Base-by-base conservation (phyloP, 2,888 invertebrate species). In the Macaria liturata region DNA sequence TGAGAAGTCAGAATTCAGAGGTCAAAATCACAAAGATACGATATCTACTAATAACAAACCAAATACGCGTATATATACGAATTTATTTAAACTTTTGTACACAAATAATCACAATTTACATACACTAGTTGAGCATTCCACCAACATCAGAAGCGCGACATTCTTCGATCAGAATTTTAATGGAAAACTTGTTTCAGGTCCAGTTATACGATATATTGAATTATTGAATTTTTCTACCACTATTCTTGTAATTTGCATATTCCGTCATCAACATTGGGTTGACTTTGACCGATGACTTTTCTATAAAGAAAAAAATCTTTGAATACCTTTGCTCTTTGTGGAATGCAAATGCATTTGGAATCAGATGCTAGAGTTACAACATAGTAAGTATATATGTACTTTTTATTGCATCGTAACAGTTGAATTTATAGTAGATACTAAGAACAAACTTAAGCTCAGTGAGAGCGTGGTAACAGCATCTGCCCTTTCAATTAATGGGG, bases 121-220 rank as follows among this genome's bases (percentile, higher is more conserved):
- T 43, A 42, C 42, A 46, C 20, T 47, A 57, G 32, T 20, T 9
- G 37, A 44, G 51, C 52, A 53, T 53, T 49, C 49, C 46, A 37
- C 9, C 31, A 45, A 43, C 31, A 46, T 48, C 42, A 37, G 49
- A 54, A 43, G 30, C 44, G 47, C 54, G 50, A 59, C 59, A 59
- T 54, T 59, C 54, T 59, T 59, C 44, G 5, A 49, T 54, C 43
- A 54, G 8, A 48, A 55, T 49, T 55, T 46, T 9, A 59, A 55
- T 42, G 42, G 45, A 45, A 34, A 59, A 59, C 59, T 48, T 31
- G 55, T 55, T 51, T 59, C 34, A 39, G 1, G 47, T 50, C 54
- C 44, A 54, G 59, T 59, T 54, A 59, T 50, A 32, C 42, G 46
- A 47, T 47, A 42, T 46, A 42, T 9, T 42, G 39, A 47, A 54